These are phyloP conservation scores for Neodiprion fabricii DNA, from an alignment of 1,140 invertebrate species.

Conservation along the genomic window DNA sequence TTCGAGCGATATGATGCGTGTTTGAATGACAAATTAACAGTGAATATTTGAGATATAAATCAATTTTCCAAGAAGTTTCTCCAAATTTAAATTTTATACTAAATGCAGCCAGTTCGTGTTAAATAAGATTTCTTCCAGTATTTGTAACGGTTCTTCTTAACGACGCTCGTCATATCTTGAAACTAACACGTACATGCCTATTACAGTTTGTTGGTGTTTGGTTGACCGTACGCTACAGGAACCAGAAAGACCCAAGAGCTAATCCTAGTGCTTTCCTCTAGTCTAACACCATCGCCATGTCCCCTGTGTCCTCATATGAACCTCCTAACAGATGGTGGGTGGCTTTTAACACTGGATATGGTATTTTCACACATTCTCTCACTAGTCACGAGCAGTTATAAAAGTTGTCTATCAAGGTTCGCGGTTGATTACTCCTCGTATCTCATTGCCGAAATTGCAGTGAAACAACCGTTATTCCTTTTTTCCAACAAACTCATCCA, in stretches of 20 bases:
- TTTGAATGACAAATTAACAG: neutral
- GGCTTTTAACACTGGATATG: slow-evolving; percentile 33
- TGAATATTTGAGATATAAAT: too few species aligned
- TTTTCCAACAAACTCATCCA: too few species aligned
- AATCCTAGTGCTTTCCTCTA: slow-evolving; percentile 97
- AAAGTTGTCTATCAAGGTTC: too few species aligned
- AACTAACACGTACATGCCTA: slow-evolving; percentile 47
- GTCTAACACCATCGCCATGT: slow-evolving; percentile 62
- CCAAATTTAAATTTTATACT: too few species aligned
- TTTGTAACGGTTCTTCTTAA: too few species aligned
- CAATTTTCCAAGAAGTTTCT: too few species aligned
- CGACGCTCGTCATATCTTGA: neutral
- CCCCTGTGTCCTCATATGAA: slow-evolving; percentile 55
- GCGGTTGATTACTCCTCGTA: too few species aligned
- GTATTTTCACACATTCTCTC: slow-evolving; percentile 24
- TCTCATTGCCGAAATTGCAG: neutral
- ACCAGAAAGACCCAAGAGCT: slow-evolving; percentile 95
- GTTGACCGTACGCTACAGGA: slow-evolving; percentile 95
- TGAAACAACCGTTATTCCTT: neutral
- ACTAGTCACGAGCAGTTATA: too few species aligned
- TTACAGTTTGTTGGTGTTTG: slow-evolving; percentile 96
- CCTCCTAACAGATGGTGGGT: slow-evolving; percentile 60
- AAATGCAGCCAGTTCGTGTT: too few species aligned
- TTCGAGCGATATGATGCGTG: slow-evolving; percentile 15
- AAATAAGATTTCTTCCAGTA: too few species aligned